These are phyloP conservation scores for Allygus modestus DNA, from an alignment of 2,888 invertebrate species.

Conservation along the genomic window DNA sequence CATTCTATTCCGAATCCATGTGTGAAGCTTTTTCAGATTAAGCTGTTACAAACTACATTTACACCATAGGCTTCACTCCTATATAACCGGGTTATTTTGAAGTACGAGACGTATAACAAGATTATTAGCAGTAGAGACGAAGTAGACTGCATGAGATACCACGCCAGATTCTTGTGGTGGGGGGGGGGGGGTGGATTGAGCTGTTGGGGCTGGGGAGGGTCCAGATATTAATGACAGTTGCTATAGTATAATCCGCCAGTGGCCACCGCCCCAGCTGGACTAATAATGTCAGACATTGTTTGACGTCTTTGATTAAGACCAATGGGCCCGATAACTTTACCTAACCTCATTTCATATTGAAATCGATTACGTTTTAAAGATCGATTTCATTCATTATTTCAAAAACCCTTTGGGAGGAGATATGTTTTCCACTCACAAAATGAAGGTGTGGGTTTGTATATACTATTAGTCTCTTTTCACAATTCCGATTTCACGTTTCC, in stretches of 20 bases:
- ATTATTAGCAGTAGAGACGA: constrained; percentile 7
- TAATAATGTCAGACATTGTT: constrained; percentile 29
- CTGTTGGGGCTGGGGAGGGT: background rate
- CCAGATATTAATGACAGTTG: constrained; percentile 40
- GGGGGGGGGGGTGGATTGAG: constrained; percentile 1
- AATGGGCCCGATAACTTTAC: background rate
- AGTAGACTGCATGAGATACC: background rate
- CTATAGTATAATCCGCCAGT: constrained; percentile 22
- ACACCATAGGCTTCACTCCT: too few species aligned
- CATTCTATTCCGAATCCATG: too few species aligned
- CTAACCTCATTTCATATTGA: background rate
- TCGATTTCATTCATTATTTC: too few species aligned
- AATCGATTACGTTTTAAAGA: background rate
- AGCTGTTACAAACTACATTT: too few species aligned
- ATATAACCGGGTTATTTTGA: background rate
- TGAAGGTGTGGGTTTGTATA: too few species aligned
- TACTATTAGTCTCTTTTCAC: too few species aligned
- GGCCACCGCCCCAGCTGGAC: constrained; percentile 18
- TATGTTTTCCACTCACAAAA: too few species aligned
- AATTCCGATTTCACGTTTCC: too few species aligned
- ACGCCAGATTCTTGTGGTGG: background rate
- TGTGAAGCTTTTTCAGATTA: too few species aligned
- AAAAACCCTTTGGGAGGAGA: too few species aligned
- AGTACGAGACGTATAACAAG: background rate
- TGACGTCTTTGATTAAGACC: constrained; percentile 35